Conservation (phyloP, 2,113 vertebrate species). For the Poecilia latipinna region DNA sequence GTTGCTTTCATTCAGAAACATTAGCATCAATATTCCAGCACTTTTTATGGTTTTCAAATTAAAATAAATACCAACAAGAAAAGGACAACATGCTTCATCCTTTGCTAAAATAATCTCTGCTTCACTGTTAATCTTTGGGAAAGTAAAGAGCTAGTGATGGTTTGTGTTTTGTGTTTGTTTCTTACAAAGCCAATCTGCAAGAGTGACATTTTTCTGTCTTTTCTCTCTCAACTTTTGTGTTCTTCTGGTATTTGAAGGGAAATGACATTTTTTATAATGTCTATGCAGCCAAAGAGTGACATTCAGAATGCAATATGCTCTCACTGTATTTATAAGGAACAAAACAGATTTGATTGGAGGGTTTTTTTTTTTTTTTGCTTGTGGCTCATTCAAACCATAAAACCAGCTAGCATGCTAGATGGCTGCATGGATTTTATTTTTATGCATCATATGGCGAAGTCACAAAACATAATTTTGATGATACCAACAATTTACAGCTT, state of each 20-base stretch:
- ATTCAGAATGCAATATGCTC: not conserved
- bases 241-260: not conserved
- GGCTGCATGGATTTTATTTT: not conserved
- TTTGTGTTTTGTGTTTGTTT: not conserved
- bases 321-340: not conserved
- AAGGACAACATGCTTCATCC: not conserved
- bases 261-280: not conserved
- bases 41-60: not conserved
- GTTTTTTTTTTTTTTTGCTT: not conserved
- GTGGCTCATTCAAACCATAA: not conserved
- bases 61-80: not conserved
- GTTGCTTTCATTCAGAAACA: constrained; percentile 5
- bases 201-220: not conserved
- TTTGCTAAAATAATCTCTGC: not conserved
- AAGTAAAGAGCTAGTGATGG: not conserved
- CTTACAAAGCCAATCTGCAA: not conserved
- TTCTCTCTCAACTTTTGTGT: not conserved
- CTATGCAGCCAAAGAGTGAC: not conserved
- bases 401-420: not conserved
- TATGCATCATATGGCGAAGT: not conserved
- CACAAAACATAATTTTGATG: not conserved
- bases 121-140: not conserved
- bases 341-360: not conserved
- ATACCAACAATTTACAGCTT: not conserved
- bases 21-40: not conserved